A percentile compares a stretch with the other conserved stretches of the same genome.
Conservation (phyloP, 2,888 invertebrate species). For the Polyommatus iphigenia region DNA sequence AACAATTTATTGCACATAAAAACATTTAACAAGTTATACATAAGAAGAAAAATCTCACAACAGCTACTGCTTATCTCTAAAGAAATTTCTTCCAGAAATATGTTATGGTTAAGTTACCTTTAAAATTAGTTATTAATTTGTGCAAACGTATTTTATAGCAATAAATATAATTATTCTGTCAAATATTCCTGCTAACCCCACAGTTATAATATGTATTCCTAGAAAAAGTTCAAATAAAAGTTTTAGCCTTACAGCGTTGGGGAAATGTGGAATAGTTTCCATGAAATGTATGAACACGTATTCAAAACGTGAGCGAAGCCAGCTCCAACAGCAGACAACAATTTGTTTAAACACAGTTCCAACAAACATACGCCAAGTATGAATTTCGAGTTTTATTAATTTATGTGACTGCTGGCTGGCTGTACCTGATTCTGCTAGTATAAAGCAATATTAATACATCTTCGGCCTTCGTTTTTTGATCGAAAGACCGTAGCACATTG, state of each 20-base stretch:
- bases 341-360: not conserved
- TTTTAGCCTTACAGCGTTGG: not conserved
- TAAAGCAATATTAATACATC: not conserved
- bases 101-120: too few relatives aligned
- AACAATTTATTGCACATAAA: too few relatives aligned
- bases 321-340: slow-evolving; percentile 8
- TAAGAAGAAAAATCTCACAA: too few relatives aligned
- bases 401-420: not conserved
- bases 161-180: not conserved
- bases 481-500: too few relatives aligned
- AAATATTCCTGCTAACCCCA: not conserved
- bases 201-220: not conserved
- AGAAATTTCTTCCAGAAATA: too few relatives aligned
- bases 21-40: too few relatives aligned
- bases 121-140: too few relatives aligned
- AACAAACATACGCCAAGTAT: not conserved
- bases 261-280: slow-evolving; percentile 4
- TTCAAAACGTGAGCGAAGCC: slow-evolving; percentile 5
- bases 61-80: too few relatives aligned
- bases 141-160: too few relatives aligned
- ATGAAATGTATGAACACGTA: not conserved
- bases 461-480: too few relatives aligned
- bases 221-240: not conserved
- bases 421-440: not conserved
- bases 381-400: not conserved